phyloP scores from a whole-genome alignment of 2,888 invertebrate species.

The Tanaodytes sp. region DNA sequence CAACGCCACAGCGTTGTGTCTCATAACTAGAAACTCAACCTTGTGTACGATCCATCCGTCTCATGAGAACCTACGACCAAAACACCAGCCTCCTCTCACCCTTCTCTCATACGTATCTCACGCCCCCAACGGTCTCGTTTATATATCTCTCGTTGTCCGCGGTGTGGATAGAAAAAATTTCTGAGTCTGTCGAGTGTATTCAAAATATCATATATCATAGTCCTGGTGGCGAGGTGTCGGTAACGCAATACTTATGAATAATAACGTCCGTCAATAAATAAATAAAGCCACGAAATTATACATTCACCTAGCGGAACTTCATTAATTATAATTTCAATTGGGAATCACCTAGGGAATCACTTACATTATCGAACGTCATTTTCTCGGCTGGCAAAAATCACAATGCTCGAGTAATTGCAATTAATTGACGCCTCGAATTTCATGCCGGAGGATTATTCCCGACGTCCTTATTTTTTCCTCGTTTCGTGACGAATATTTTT shows the following conservation, averaged over 20 bases:
- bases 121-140: too few species aligned
- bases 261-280: slow-evolving; percentile 37
- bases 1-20: too few species aligned
- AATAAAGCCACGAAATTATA: slow-evolving; percentile 29
- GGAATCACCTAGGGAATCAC: slow-evolving; percentile 7
- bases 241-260: slow-evolving; percentile 42
- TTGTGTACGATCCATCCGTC: too few species aligned
- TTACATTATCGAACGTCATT: slow-evolving; percentile 3
- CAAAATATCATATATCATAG: slow-evolving; percentile 43
- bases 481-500: background rate
- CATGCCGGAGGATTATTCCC: background rate
- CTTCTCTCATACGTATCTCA: too few species aligned
- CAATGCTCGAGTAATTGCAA: slow-evolving; percentile 23
- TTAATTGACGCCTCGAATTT: slow-evolving; percentile 24
- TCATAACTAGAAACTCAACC: too few species aligned
- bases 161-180: slow-evolving; percentile 35
- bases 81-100: too few species aligned
- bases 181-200: slow-evolving; percentile 27
- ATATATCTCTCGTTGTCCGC: too few species aligned
- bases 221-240: slow-evolving; percentile 35
- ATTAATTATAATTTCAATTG: slow-evolving; percentile 22
- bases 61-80: too few species aligned
- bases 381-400: background rate
- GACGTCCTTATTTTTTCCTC: background rate
- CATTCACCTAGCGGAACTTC: slow-evolving; percentile 12